A percentile compares a stretch with the other conserved stretches of the same genome.
Conservation (phyloP, 2,113 vertebrate genomes). For the Barnardius zonarius region DNA sequence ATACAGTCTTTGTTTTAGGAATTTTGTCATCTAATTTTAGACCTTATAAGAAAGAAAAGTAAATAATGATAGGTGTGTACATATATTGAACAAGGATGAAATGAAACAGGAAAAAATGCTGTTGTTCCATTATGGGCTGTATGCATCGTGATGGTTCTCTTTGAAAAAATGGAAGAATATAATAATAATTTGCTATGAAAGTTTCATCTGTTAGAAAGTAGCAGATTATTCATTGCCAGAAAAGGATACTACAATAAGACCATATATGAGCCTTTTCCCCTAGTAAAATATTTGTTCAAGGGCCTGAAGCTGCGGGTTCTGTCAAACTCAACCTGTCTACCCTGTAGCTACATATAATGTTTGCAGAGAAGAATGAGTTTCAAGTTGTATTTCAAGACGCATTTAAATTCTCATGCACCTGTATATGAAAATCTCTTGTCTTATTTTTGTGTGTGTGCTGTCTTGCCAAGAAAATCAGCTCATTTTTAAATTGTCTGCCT, state of each 20-base stretch:
- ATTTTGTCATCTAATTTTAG: background rate
- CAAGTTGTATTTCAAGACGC: background rate
- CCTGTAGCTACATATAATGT: background rate
- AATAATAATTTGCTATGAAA: background rate
- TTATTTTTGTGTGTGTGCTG: background rate
- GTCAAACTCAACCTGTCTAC: background rate
- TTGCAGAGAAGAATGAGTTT: background rate
- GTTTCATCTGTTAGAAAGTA: background rate
- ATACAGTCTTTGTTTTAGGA: background rate
- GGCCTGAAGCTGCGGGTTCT: background rate
- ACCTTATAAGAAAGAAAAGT: background rate
- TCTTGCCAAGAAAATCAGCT: conserved; percentile 23
- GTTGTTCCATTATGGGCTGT: background rate
- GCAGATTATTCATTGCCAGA: background rate
- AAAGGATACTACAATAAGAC: background rate
- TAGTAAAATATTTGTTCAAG: background rate
- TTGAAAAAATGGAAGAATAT: background rate
- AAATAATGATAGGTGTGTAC: background rate
- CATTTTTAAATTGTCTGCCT: conserved; percentile 13
- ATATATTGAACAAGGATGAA: background rate
- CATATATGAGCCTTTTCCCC: background rate
- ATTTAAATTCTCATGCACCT: background rate
- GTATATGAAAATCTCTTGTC: background rate
- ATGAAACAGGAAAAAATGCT: background rate
- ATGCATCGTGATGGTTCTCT: background rate